Conservation (phyloP, 2,113 vertebrate species). For the Catharus minimus region DNA sequence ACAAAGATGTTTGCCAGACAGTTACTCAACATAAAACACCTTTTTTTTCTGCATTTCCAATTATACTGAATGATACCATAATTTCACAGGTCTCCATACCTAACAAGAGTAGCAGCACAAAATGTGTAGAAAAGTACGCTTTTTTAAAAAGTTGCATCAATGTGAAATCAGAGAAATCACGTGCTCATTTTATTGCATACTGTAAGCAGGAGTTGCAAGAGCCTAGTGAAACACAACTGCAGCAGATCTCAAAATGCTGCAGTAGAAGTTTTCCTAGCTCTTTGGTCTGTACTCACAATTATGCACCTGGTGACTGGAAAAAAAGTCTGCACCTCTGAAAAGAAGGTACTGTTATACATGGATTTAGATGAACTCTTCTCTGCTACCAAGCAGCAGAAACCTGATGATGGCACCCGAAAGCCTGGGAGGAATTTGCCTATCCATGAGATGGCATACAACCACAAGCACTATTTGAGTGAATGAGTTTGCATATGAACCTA, state of each 20-base stretch:
- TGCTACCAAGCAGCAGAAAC: neutral
- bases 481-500: neutral
- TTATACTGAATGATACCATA: neutral
- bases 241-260: neutral
- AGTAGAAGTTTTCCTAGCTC: neutral
- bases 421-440: neutral
- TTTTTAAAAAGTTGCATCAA: neutral
- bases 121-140: neutral
- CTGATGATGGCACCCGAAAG: neutral
- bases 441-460: neutral
- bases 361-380: neutral
- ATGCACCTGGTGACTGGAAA: neutral
- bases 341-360: neutral
- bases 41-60: neutral
- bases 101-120: neutral
- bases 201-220: neutral
- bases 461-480: neutral
- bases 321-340: neutral
- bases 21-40: neutral
- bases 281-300: neutral
- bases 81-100: neutral
- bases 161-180: neutral
- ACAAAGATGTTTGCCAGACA: neutral
- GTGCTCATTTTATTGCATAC: neutral
- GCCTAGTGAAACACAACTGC: neutral